Conservation (phyloP, 2,113 vertebrate genomes). For the Emydocephalus ijimae region DNA sequence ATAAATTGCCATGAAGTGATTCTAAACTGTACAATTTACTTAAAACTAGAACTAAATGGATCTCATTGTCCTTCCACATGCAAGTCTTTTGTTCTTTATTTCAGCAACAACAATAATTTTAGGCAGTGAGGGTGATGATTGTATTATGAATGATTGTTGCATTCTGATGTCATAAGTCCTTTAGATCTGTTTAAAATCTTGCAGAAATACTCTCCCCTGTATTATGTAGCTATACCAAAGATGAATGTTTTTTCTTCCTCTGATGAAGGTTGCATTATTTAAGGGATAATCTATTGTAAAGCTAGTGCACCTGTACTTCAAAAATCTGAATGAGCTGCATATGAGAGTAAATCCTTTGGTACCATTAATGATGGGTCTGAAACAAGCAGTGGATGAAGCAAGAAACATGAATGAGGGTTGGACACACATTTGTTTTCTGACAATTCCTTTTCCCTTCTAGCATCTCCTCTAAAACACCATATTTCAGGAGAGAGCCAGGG, state of each 20-base stretch:
- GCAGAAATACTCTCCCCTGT: neutral
- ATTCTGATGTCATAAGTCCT: neutral
- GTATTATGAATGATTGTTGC: neutral
- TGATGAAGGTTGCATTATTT: neutral
- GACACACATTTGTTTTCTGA: neutral
- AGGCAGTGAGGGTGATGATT: neutral
- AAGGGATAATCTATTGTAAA: neutral
- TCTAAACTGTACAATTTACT: neutral
- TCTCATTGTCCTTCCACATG: neutral
- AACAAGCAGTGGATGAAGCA: neutral
- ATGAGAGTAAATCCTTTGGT: neutral
- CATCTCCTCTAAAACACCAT: neutral
- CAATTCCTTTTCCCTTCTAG: neutral
- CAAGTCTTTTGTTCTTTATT: neutral
- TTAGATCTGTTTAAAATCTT: neutral
- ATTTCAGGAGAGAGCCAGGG: neutral
- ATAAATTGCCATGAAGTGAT: neutral
- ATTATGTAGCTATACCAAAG: neutral
- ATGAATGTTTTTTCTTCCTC: neutral
- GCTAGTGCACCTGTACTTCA: neutral
- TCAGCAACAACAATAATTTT: neutral
- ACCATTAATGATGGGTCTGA: neutral
- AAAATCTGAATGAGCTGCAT: neutral
- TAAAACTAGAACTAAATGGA: neutral
- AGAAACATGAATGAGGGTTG: neutral